A percentile compares a stretch with the other conserved stretches of the same genome.
Evolutionary conservation across 2,113 vertebrate genomes (phyloP).

Genomic region (Thamnophis sirtalis): DNA sequence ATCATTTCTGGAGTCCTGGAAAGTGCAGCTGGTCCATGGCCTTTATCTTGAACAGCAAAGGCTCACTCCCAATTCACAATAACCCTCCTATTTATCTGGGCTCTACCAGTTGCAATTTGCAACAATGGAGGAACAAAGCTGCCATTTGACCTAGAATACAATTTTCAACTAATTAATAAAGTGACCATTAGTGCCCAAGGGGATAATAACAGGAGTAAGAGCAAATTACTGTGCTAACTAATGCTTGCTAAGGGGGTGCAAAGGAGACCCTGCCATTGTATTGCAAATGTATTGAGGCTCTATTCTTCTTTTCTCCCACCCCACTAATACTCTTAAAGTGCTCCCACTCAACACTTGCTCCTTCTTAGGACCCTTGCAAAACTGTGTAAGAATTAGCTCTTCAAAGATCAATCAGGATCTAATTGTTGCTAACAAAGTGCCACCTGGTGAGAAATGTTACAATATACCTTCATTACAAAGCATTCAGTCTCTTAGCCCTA

Average conservation of each 20-base stretch:
- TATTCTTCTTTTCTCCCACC: slow-evolving; percentile 42
- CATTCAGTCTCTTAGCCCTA: slow-evolving; percentile 60
- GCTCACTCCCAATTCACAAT: slow-evolving; percentile 66
- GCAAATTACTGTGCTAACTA: slow-evolving; percentile 62
- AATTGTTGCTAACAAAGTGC: slow-evolving; percentile 72
- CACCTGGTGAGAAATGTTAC: slow-evolving; percentile 73
- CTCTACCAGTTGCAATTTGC: slow-evolving; percentile 67
- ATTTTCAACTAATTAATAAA: slow-evolving; percentile 74
- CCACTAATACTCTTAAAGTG: slow-evolving; percentile 70
- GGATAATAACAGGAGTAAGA: slow-evolving; percentile 74
- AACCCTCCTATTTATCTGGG: slow-evolving; percentile 63
- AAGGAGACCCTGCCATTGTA: slow-evolving; percentile 66
- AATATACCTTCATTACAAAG: slow-evolving; percentile 72
- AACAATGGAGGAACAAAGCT: slow-evolving; percentile 65
- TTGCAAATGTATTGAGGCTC: slow-evolving; percentile 70
- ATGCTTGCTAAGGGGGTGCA: slow-evolving; percentile 51
- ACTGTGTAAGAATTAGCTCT: slow-evolving; percentile 69
- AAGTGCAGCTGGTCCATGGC: slow-evolving; percentile 65
- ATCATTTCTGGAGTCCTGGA: slow-evolving; percentile 40
- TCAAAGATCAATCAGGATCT: slow-evolving; percentile 71
- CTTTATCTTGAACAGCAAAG: slow-evolving; percentile 67
- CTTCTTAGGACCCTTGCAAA: slow-evolving; percentile 67
- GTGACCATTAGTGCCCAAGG: slow-evolving; percentile 72
- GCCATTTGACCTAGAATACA: slow-evolving; percentile 73
- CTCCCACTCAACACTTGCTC: slow-evolving; percentile 70